Evolutionary conservation across 2,888 invertebrate species (phyloP), one percentile per base, ranked within the genome.

Genomic region (Metalampra italica): DNA sequence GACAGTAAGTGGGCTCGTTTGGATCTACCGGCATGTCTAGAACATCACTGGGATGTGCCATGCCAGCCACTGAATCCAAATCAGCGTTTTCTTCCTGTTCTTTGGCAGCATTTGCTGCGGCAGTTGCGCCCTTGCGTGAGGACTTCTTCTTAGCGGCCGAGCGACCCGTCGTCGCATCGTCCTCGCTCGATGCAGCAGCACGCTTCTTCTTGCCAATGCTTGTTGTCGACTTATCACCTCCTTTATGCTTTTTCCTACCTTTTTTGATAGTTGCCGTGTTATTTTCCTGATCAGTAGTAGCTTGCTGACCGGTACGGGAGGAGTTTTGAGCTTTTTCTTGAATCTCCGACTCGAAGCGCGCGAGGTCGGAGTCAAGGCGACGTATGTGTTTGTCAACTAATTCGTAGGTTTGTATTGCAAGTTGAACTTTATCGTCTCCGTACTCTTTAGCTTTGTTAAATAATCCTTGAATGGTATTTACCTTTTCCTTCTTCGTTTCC

Each of bases 361-460:
- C 97, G 71, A 99, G 91, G 90, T 99, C 98, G 49, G 97, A 97
- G 83, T 99, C 99, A 68, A 99, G 90, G 63, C 97, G 93, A 65
- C 98, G 91, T 60, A 99, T 99, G 78, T 99, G 98, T 80, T 98
- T 98, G 81, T 99, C 98, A 36, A 98, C 98, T 82, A 98, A 90
- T 89, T 99, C 99, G 74, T 99, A 99, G 0, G 98, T 98, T 88
- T 98, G 98, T 83, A 98, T 97, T 1, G 99, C 98, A 52, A 99
- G 90, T 75, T 98, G 97, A 32, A 99, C 98, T 90, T 99, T 99
- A 70, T 98, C 98, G 75, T 98, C 98, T 1, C 97, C 97, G 75
- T 96, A 97, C 75, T 98, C 98, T 59, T 97, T 97, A 11, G 98
- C 97, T 82, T 97, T 98, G 64, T 96, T 95, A 71, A 98, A 98